These are phyloP conservation scores for Ceramica pisi DNA, from an alignment of 2,888 invertebrate genomes.

Conservation along the genomic window DNA sequence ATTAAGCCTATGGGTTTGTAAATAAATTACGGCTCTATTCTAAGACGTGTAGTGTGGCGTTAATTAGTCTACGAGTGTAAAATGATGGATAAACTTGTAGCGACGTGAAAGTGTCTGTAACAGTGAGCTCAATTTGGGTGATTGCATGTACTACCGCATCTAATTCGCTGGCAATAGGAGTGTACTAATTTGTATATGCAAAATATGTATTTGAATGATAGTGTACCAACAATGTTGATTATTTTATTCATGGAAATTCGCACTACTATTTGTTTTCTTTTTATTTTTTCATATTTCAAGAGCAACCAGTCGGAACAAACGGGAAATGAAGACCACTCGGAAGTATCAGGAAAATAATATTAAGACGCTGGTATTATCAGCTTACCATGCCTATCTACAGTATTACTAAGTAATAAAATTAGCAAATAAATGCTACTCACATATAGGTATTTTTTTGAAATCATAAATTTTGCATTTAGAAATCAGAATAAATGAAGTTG, in stretches of 20 bases:
- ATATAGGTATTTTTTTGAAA: too few relatives aligned
- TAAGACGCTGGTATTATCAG: too few relatives aligned
- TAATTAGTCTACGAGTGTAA: constrained; percentile 50
- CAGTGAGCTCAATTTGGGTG: constrained; percentile 49
- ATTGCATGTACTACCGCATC: constrained; percentile 47
- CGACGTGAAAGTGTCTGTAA: constrained; percentile 46
- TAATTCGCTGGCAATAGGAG: constrained; percentile 38
- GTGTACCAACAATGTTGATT: too few relatives aligned
- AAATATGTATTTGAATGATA: not conserved
- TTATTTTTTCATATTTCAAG: not conserved
- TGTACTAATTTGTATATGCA: constrained; percentile 32
- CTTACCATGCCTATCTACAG: not conserved
- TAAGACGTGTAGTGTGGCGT: constrained; percentile 18
- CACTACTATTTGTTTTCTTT: too few relatives aligned
- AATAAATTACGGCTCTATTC: constrained; percentile 33
- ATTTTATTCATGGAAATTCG: not conserved
- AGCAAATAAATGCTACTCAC: too few relatives aligned
- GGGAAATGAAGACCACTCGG: not conserved
- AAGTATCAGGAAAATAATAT: not conserved
- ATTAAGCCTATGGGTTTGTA: constrained; percentile 22
- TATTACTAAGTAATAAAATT: too few relatives aligned
- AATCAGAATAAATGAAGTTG: not conserved
- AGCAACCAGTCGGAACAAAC: not conserved
- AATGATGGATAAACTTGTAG: constrained; percentile 49
- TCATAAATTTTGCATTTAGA: too few relatives aligned